Conservation (phyloP, 2,797 vertebrate genomes). For the Sternarchorhynchus goeldii region DNA sequence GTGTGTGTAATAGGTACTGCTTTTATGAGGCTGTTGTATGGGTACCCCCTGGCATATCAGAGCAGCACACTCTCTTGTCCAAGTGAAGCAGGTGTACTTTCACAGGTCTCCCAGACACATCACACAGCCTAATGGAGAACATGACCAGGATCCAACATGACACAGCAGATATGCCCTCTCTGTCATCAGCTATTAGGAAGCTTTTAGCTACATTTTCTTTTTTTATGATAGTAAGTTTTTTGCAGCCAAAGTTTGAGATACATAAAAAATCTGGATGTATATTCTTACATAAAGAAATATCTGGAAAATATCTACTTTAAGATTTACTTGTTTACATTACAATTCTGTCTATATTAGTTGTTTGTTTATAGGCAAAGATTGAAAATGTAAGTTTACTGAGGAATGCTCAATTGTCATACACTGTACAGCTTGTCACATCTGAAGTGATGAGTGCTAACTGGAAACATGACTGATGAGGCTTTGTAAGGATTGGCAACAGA, state of each 20-base stretch:
- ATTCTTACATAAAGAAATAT: not conserved
- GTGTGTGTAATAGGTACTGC: conserved; percentile 40
- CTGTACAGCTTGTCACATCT: not conserved
- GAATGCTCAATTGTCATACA: conserved; percentile 13
- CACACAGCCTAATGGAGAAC: conserved; percentile 47
- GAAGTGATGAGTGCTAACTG: conserved; percentile 19
- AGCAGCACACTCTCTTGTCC: conserved; percentile 44
- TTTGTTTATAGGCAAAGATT: conserved; percentile 27
- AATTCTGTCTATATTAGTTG: not conserved
- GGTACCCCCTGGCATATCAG: conserved; percentile 36
- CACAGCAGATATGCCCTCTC: conserved; percentile 39
- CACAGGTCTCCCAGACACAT: conserved; percentile 52
- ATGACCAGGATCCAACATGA: conserved; percentile 44
- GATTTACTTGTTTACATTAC: not conserved
- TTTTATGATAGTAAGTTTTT: conserved; percentile 34
- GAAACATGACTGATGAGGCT: not conserved
- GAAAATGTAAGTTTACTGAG: not conserved
- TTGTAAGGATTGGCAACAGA: not conserved
- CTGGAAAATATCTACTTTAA: not conserved
- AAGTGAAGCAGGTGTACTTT: conserved; percentile 56
- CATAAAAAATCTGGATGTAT: conserved; percentile 1
- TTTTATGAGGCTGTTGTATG: conserved; percentile 30
- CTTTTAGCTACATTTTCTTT: conserved; percentile 40
- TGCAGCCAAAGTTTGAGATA: conserved; percentile 10
- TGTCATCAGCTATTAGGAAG: conserved; percentile 27